These are phyloP conservation scores for Trematomus loennbergii DNA, from an alignment of 2,113 vertebrate species.

Conservation along the genomic window DNA sequence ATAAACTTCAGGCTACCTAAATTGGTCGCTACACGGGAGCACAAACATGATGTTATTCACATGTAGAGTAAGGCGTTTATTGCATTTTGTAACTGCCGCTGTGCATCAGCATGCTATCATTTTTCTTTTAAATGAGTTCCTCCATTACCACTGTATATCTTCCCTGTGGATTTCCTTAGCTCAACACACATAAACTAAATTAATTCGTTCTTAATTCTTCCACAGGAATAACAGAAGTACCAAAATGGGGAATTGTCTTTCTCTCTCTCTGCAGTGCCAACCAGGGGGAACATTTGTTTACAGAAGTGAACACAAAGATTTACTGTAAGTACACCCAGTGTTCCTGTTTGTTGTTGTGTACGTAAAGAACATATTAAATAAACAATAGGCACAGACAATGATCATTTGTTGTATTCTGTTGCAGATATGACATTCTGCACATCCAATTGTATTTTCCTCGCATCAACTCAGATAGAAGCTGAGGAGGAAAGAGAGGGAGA, in stretches of 20 bases:
- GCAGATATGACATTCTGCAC: conserved; percentile 6
- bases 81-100: conserved; percentile 6
- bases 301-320: conserved; percentile 14
- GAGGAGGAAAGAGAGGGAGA: conserved; percentile 9
- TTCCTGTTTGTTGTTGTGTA: not conserved
- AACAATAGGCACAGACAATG: not conserved
- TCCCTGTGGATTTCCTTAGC: not conserved
- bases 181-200: conserved; percentile 5
- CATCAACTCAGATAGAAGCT: conserved; percentile 6
- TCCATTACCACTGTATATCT: not conserved
- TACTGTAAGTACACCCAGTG: not conserved
- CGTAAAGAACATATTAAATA: not conserved
- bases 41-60: not conserved
- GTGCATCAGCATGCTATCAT: not conserved
- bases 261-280: conserved; percentile 4
- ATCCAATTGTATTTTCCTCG: conserved; percentile 2
- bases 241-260: not conserved
- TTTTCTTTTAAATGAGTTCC: conserved; percentile 13
- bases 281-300: conserved; percentile 7
- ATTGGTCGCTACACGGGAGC: not conserved
- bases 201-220: not conserved
- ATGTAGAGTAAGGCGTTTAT: not conserved
- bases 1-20: not conserved
- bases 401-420: conserved; percentile 23
- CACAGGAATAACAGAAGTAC: not conserved